Evolutionary conservation across 2,888 invertebrate species (phyloP).

Genomic region (Romanomermis culicivorax): DNA sequence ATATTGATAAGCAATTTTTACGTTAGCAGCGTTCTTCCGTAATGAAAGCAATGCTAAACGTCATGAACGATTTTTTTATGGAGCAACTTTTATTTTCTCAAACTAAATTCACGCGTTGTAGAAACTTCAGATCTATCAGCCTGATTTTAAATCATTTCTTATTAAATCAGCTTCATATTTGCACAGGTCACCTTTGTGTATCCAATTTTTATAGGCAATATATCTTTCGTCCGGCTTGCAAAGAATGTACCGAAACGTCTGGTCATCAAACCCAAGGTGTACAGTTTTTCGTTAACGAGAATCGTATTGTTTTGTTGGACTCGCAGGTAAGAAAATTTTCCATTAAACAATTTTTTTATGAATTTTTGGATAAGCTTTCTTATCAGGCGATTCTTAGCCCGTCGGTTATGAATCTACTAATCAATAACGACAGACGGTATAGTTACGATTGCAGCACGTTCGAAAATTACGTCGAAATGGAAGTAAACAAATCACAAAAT

Average conservation of each 20-base stretch:
- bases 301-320: conserved; percentile 62
- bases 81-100: no score
- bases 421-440: conserved; percentile 27
- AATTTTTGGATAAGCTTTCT: not conserved
- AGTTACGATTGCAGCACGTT: conserved; percentile 9
- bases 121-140: no score
- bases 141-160: no score
- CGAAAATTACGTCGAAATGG: conserved; percentile 17
- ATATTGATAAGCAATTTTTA: not conserved
- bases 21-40: not conserved
- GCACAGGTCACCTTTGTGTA: no score
- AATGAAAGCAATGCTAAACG: no score
- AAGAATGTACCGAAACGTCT: conserved; percentile 42
- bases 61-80: no score
- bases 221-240: conserved; percentile 22
- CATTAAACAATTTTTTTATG: no score
- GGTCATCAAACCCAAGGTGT: conserved; percentile 49
- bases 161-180: no score
- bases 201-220: conserved; percentile 20
- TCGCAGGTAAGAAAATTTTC: conserved; percentile 38
- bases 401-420: conserved; percentile 42
- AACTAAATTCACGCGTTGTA: no score
- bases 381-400: conserved; percentile 45
- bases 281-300: conserved; percentile 49
- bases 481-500: conserved; percentile 16